A percentile compares a stretch with the other conserved stretches of the same genome.
These are phyloP conservation scores for Pimpla rufipes DNA, from an alignment of 2,888 invertebrate genomes.

Conservation along the genomic window DNA sequence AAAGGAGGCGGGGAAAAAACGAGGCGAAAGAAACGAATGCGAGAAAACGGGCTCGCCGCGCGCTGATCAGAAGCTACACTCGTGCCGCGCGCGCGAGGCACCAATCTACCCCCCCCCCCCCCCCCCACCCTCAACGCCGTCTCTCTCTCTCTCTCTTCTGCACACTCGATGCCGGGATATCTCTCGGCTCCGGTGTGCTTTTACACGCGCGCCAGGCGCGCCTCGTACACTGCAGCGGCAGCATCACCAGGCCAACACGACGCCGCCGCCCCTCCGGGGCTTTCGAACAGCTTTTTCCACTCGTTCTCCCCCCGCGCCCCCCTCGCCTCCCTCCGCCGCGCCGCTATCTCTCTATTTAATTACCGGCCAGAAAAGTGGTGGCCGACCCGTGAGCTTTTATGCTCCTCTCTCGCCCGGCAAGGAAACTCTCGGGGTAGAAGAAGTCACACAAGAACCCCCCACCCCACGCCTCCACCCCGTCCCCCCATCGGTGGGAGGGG, in stretches of 20 bases:
- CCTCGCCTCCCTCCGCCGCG: too few species aligned
- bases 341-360: constrained; percentile 69
- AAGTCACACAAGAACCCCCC: constrained; percentile 32
- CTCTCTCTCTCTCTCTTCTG: neutral
- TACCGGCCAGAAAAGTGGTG: constrained; percentile 66
- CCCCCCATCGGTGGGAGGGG: too few species aligned
- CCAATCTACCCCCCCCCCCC: neutral
- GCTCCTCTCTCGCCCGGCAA: neutral
- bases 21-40: neutral
- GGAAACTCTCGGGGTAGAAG: constrained; percentile 38
- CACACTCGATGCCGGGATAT: neutral
- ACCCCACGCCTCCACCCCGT: too few species aligned
- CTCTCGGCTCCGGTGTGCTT: neutral
- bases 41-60: constrained; percentile 9
- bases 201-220: neutral
- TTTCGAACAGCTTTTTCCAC: constrained; percentile 43
- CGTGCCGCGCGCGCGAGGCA: constrained; percentile 3
- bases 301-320: neutral
- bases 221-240: neutral
- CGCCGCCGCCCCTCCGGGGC: constrained; percentile 1
- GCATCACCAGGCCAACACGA: constrained; percentile 27
- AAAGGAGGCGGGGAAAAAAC: neutral
- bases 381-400: constrained; percentile 55
- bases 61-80: constrained; percentile 40
- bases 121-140: constrained; percentile 8